phyloP scores from a whole-genome alignment of 2,888 invertebrate species.

The Invenusta paracnida region DNA sequence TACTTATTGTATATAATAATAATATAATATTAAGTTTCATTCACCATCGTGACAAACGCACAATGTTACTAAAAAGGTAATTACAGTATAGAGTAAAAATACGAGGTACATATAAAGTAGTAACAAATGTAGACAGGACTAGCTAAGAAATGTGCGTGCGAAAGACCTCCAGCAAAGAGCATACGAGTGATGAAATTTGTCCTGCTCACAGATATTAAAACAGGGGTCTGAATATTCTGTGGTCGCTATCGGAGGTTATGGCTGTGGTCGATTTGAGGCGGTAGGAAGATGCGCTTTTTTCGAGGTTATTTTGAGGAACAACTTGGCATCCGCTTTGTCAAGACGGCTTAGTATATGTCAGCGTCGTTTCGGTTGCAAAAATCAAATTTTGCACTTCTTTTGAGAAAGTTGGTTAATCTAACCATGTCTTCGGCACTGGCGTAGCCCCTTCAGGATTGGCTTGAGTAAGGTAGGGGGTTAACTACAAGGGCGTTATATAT shows the following conservation, averaged over 20 bases:
- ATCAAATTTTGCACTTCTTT: conserved; percentile 2
- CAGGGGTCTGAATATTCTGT: not conserved
- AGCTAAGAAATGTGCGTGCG: not conserved
- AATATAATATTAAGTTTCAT: not conserved
- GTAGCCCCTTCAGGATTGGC: conserved; percentile 4
- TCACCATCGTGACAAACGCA: not conserved
- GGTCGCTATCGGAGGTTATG: not conserved
- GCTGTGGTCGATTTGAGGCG: conserved; percentile 3
- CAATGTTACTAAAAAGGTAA: not conserved
- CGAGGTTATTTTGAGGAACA: conserved; percentile 11
- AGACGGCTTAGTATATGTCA: not conserved
- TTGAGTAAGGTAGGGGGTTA: not conserved
- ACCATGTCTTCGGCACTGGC: not conserved
- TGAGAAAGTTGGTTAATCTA: conserved; percentile 13
- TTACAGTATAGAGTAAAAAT: not conserved
- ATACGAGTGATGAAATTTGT: conserved; percentile 9
- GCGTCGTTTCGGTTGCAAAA: conserved; percentile 2
- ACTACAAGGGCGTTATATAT: conserved; percentile 12
- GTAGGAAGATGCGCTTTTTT: conserved; percentile 21
- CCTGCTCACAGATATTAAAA: not conserved
- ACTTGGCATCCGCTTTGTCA: not conserved
- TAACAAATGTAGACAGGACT: not conserved
- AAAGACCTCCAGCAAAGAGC: conserved; percentile 2
- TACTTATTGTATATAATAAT: no score
- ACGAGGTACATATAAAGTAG: not conserved